Evolutionary conservation across 2,797 vertebrate genomes (phyloP), one percentile per base, ranked within the genome.

Genomic region (Capromys pilorides): DNA sequence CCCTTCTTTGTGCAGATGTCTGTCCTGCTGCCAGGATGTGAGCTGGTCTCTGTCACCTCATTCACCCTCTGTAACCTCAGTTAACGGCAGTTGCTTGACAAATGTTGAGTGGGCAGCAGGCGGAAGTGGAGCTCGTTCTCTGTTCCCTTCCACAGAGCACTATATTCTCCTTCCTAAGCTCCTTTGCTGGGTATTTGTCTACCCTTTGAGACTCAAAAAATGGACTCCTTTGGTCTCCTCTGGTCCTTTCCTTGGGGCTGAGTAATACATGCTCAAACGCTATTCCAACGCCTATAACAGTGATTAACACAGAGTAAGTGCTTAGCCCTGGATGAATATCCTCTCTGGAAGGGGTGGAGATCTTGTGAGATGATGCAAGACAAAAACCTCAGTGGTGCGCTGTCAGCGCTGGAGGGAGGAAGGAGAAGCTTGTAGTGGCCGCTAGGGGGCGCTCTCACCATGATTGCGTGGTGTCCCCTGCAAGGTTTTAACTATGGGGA

Each of bases 391-490:
- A 73, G 31, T 24, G 33, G 36, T 19, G 14, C 24, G 2, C 4
- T 4, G 69, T 81, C 67, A 22, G 31, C 54, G 45, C 6, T 24
- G 3, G 21, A 8, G 2, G 41, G 45, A 12, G 51, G 59, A 67
- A 28, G 6, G 26, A 26, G 4, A 18, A 71, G 19, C 28, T 21
- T 24, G 1, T 45, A 41, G 80, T 0, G 14, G 21, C 92, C 96
- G 1, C 91, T 64, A 97, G 96, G 85, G 87, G 78, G 94, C 12
- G 2, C n/a, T 10, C 67, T 91, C 21, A 10, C 26, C 51, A n/a
- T 33, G 7, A 10, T 54, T 28, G 18, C 18, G 19, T 5, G 1
- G 51, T 28, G 9, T 9, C 12, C 26, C n/a, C 31, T 4, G 28
- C 49, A 49, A 62, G 16, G 33, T 3, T 79, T 86, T 54, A 59